Evolutionary conservation across 1,140 invertebrate species (phyloP), one percentile per base, ranked within the genome.

Genomic region (Kradibia gibbosae): DNA sequence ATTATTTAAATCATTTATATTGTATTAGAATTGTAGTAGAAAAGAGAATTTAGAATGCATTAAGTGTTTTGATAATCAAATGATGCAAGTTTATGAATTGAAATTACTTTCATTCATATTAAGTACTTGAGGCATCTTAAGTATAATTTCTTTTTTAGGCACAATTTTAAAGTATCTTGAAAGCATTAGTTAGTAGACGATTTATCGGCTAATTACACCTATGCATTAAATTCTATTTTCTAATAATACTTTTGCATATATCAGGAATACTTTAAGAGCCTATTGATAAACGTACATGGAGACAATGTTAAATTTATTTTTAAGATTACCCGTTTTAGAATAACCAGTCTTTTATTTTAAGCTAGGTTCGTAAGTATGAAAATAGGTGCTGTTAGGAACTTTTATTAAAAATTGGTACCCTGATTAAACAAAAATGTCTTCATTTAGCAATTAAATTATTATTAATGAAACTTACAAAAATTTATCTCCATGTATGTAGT

Each of bases 111-210:
- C 22, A 25, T 60, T 28, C 3, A 10, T 31, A 1, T 3, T 62
- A 62, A 3, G 0, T 11, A 7, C 31, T 34, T n/a, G n/a, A n/a
- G n/a, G n/a, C n/a, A n/a, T n/a, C n/a, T n/a, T n/a, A n/a, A n/a
- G n/a, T n/a, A n/a, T n/a, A n/a, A n/a, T n/a, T n/a, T n/a, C n/a
- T n/a, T n/a, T n/a, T n/a, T n/a, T n/a, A n/a, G n/a, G n/a, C n/a
- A n/a, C n/a, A n/a, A n/a, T n/a, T n/a, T n/a, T n/a, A n/a, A n/a
- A n/a, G n/a, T n/a, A n/a, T 1, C n/a, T 36, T 31, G 13, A 15
- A 22, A 62, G 60, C 31, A 62, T 36, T 45, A 57, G 57, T 62
- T 76, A 60, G 53, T 22, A 0, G 11, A n/a, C 45, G 74, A 76
- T 45, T 60, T 45, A 62, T 62, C 11, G 25, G 31, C 48, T 39